A percentile compares a stretch with the other conserved stretches of the same genome.
Conservation (phyloP, 37 sponge, comb jelly and placozoan genomes). For the Eunapius fragilis region DNA sequence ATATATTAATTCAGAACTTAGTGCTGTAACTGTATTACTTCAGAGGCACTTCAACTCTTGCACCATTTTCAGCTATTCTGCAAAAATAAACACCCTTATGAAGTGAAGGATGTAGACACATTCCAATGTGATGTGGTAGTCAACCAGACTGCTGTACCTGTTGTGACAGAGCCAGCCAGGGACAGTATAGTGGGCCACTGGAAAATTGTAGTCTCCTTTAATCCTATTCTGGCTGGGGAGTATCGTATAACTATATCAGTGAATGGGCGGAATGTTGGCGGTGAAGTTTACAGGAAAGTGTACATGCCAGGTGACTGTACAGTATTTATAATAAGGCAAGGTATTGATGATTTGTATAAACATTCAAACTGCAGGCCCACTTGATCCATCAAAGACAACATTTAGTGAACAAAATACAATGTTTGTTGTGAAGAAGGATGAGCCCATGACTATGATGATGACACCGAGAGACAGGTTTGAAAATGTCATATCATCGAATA, state of each 20-base stretch:
- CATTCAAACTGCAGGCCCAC: conserved; percentile 35
- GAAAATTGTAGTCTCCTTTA: not conserved
- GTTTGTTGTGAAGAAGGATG: conserved; percentile 51
- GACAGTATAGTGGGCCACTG: not conserved
- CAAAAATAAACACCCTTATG: not conserved
- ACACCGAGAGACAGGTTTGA: conserved; percentile 78
- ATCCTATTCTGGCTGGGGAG: not conserved
- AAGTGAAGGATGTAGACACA: not conserved
- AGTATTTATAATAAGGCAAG: no score
- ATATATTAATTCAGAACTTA: no score
- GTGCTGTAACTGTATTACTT: no score
- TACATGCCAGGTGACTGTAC: not conserved
- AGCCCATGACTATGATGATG: conserved; percentile 56
- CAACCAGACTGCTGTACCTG: not conserved
- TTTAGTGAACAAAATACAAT: conserved; percentile 50
- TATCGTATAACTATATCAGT: not conserved
- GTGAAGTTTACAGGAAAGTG: not conserved
- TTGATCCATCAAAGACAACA: conserved; percentile 61
- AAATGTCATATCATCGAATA: conserved; percentile 39
- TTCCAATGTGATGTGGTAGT: not conserved
- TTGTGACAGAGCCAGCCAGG: not conserved
- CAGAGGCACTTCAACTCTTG: no score
- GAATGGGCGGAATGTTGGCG: not conserved
- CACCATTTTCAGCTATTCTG: not conserved
- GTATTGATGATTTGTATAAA: no score